Evolutionary conservation across 2,888 invertebrate species (phyloP), one percentile per base, ranked within the genome.

Genomic region (Pasiphila rectangulata): DNA sequence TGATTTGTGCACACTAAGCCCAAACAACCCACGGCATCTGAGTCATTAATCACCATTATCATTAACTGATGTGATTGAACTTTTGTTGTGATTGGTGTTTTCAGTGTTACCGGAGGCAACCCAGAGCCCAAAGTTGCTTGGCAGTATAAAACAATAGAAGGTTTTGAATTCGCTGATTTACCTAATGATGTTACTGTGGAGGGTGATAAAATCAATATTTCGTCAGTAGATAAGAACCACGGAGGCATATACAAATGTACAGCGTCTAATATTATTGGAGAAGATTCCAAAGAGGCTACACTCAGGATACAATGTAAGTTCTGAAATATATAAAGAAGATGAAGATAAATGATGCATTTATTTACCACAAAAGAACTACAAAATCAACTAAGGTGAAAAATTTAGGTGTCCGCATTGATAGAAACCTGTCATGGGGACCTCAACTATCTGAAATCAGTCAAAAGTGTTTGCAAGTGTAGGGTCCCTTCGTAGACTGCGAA

Each of bases 301-400:
- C 46, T 85, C 0, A 69, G 65, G 56, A 64, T 85, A 1, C 66
- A 79, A 56, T 78, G 86, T 85, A 63, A 79, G 84, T 67, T 9
- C 10, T n/a, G n/a, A n/a, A n/a, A n/a, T n/a, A n/a, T n/a, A n/a
- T n/a, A n/a, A n/a, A n/a, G n/a, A n/a, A n/a, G n/a, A n/a, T n/a
- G n/a, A n/a, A n/a, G n/a, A n/a, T n/a, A n/a, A n/a, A n/a, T n/a
- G n/a, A n/a, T n/a, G n/a, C n/a, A n/a, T n/a, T n/a, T n/a, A n/a
- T n/a, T n/a, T n/a, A n/a, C n/a, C n/a, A n/a, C n/a, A n/a, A n/a
- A n/a, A n/a, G n/a, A n/a, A n/a, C n/a, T n/a, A n/a, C n/a, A n/a
- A n/a, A n/a, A n/a, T n/a, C n/a, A n/a, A n/a, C n/a, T n/a, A n/a
- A n/a, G n/a, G n/a, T n/a, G n/a, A n/a, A n/a, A n/a, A n/a, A n/a